phyloP scores from a whole-genome alignment of 2,888 invertebrate species.

The Drosophila mayaguana region DNA sequence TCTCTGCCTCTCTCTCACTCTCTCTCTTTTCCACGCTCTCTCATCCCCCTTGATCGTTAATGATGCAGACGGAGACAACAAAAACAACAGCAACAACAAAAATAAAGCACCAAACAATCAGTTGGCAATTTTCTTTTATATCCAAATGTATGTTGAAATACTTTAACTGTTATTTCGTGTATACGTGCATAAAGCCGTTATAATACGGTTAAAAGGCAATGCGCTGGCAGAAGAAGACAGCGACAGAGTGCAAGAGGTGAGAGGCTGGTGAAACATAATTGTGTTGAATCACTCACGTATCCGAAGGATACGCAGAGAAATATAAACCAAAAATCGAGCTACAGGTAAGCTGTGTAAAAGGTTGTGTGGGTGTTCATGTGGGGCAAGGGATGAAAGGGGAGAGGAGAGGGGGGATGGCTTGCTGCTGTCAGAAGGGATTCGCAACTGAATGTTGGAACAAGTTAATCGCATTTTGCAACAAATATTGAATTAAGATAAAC shows the following conservation, averaged over 20 bases:
- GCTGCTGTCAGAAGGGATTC: conserved; percentile 20
- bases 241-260: background rate
- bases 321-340: conserved; percentile 22
- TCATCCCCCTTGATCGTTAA: conserved; percentile 43
- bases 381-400: background rate
- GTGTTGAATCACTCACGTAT: conserved; percentile 70
- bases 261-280: conserved; percentile 61
- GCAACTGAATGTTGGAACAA: conserved; percentile 14
- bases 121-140: conserved; percentile 54
- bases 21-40: background rate
- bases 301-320: conserved; percentile 59
- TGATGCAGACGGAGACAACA: conserved; percentile 42
- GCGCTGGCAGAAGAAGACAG: background rate
- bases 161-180: conserved; percentile 74
- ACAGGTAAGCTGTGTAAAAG: conserved; percentile 32
- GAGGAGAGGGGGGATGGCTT: background rate
- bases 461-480: conserved; percentile 30
- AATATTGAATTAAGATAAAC: conserved; percentile 10
- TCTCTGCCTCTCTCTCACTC: background rate
- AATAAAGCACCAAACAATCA: conserved; percentile 67
- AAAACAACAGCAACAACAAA: conserved; percentile 9
- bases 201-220: conserved; percentile 62
- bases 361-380: conserved; percentile 25
- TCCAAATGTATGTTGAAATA: conserved; percentile 69
- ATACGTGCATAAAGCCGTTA: conserved; percentile 71